A percentile compares a stretch with the other conserved stretches of the same genome.
phyloP scores from a whole-genome alignment of 2,797 vertebrate genomes.

The Megalops cyprinoides region DNA sequence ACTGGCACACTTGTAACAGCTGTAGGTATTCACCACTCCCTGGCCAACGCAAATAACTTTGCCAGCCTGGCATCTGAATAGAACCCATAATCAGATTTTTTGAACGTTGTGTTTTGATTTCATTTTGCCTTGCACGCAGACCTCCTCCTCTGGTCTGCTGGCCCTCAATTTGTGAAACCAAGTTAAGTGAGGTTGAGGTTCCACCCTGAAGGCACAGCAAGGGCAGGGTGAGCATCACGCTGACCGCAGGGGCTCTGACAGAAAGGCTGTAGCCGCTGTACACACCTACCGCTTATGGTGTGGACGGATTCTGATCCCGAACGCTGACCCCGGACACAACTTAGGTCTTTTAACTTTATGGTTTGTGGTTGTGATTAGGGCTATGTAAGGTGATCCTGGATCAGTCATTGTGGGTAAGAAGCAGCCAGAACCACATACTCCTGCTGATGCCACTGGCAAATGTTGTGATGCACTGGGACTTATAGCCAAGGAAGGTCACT shows the following conservation, averaged over 20 bases:
- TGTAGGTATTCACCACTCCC: background rate
- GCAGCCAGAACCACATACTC: background rate
- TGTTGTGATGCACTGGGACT: no score
- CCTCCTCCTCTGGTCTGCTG: slow-evolving; percentile 37
- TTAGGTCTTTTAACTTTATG: no score
- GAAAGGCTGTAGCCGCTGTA: background rate
- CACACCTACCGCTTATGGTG: background rate
- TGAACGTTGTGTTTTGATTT: slow-evolving; percentile 46
- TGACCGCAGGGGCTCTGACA: background rate
- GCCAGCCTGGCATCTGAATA: slow-evolving; percentile 28
- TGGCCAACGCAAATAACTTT: slow-evolving; percentile 20
- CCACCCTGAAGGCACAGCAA: slow-evolving; percentile 34
- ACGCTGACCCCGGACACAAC: no score
- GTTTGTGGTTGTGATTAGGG: no score
- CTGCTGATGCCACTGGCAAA: background rate
- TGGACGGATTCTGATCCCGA: no score
- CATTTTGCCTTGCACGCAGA: slow-evolving; percentile 11
- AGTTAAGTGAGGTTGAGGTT: slow-evolving; percentile 42
- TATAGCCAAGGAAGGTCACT: no score
- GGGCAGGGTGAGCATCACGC: slow-evolving; percentile 14
- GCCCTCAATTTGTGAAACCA: slow-evolving; percentile 45
- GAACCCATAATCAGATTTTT: slow-evolving; percentile 40
- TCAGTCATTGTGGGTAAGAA: no score
- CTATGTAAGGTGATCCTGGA: no score
- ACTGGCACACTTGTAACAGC: no score